Evolutionary conservation across 1,140 invertebrate species (phyloP), one percentile per base, ranked within the genome.

Genomic region (Holcopasites calliopsidis): DNA sequence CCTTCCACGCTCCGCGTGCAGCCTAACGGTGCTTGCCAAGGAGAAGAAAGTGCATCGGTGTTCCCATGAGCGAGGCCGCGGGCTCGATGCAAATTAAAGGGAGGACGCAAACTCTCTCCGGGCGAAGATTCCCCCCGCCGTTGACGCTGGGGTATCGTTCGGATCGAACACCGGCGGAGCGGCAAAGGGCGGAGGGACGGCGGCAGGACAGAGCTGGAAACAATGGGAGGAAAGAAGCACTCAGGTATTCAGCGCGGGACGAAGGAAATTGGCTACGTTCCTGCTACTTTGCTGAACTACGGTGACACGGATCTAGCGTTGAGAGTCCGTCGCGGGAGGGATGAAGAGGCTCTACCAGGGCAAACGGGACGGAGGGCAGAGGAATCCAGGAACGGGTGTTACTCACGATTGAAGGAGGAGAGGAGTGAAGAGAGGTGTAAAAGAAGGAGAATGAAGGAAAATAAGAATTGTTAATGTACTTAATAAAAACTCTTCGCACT

Each of bases 221-320:
- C 68, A 64, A 49, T 11, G 58, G 44, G 50, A 44, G 42, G 44
- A 78, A 49, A 71, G 68, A 42, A 62, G 57, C 47, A 42, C 42
- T 71, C 68, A 1, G 33, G 60, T 64, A 73, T 64, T 73, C 70
- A 40, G 47, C 70, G 35, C 8, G 60, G 52, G 47, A 31, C 33
- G 33, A 47, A 42, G 60, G 58, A 64, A 73, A 73, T 73, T 80
- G 80, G 57, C 69, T 80, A 76, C 50, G 65, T 79, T 66, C 52
- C 49, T 57, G 55, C 31, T 52, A 62, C 55, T 71, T 54, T 82
- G 50, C 52, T 47, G 35, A 49, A 60, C 42, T 71, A 71, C 68
- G 42, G 42, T 61, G 68, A 61, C 68, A 33, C 68, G 42, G 18
- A 33, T 13, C 23, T 71, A 16, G 68, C 55, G 35, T 70, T 16